Percentiles rank a stretch among this genome's conserved stretches.
Evolutionary conservation across 2,888 invertebrate genomes (phyloP).

Genomic region (Gortyna flavago): DNA sequence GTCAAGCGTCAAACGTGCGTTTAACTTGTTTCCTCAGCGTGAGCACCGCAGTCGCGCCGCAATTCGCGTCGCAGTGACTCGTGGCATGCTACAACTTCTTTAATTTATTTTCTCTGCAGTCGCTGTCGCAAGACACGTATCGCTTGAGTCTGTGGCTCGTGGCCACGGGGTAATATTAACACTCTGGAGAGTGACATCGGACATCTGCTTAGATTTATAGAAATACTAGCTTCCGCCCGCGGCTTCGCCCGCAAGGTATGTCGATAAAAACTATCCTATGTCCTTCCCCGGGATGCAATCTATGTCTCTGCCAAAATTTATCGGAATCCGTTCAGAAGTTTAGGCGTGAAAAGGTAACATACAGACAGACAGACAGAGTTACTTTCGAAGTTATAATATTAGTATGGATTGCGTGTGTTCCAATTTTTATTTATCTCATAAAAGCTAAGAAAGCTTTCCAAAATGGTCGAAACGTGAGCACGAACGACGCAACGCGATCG

Average conservation of each 20-base stretch:
- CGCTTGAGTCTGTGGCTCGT: neutral
- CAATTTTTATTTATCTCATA: neutral
- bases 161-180: neutral
- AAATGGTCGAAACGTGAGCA: neutral
- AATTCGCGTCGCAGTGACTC: neutral
- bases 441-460: neutral
- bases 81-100: neutral
- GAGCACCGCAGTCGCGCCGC: neutral
- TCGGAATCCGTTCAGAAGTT: too few relatives aligned
- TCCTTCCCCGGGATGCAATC: too few relatives aligned
- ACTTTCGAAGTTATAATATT: too few relatives aligned
- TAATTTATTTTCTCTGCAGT: neutral
- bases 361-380: too few relatives aligned
- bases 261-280: too few relatives aligned
- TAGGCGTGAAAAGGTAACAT: too few relatives aligned
- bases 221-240: too few relatives aligned
- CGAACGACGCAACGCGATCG: neutral
- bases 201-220: neutral
- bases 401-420: neutral
- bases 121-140: neutral
- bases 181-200: too few relatives aligned
- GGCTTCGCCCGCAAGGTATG: too few relatives aligned
- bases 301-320: too few relatives aligned
- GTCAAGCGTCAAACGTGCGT: neutral
- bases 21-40: neutral